phyloP scores from a whole-genome alignment of 1,140 invertebrate species.

The Neotoxoptera formosana region DNA sequence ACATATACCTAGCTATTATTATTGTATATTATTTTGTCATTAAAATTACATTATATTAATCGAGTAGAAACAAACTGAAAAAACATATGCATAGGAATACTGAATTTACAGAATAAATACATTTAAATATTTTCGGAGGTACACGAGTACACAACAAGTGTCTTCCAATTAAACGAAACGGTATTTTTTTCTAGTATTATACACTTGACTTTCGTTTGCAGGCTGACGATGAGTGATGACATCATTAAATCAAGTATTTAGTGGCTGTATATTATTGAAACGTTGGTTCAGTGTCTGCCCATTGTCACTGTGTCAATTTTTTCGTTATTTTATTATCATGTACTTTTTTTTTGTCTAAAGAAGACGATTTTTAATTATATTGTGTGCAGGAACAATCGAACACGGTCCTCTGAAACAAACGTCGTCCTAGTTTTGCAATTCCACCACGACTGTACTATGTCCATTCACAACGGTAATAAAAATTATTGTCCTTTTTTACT shows the following conservation, averaged over 20 bases:
- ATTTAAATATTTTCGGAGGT: background rate
- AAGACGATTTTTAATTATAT: slow-evolving; percentile 55
- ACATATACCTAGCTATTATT: background rate
- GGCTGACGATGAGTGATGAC: background rate
- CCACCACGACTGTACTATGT: background rate
- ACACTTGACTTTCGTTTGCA: background rate
- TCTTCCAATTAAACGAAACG: background rate
- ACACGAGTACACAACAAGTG: background rate
- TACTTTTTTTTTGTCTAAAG: slow-evolving; percentile 13
- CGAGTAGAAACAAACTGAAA: background rate
- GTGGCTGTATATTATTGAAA: background rate
- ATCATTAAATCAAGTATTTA: background rate
- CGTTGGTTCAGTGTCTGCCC: background rate
- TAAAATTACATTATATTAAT: background rate
- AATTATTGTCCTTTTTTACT: slow-evolving; percentile 51
- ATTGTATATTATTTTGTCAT: background rate
- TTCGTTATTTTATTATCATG: background rate
- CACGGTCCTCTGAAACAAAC: slow-evolving; percentile 32
- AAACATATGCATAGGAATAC: background rate
- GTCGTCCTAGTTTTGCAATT: slow-evolving; percentile 40
- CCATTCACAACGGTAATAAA: slow-evolving; percentile 47
- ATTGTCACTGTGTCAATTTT: slow-evolving; percentile 28
- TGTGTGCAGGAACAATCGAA: slow-evolving; percentile 37
- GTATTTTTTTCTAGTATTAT: background rate
- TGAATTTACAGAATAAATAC: background rate